Percentiles rank a stretch among this genome's conserved stretches.
Evolutionary conservation across 1,140 invertebrate species (phyloP).

Genomic region (Bombus huntii): DNA sequence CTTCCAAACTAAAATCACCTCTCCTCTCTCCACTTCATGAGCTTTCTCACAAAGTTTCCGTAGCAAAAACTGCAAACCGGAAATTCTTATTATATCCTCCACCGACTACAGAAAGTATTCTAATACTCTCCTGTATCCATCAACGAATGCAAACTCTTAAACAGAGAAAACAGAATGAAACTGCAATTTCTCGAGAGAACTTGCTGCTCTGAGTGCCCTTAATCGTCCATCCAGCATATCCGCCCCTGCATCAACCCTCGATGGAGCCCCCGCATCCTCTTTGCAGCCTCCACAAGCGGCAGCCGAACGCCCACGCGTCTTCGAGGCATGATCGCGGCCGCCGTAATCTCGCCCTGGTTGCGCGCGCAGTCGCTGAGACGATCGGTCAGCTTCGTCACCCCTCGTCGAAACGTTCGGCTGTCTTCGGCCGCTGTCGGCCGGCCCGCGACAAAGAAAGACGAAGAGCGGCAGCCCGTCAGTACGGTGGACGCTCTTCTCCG

Average conservation of each 20-base stretch:
- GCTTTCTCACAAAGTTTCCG: background rate
- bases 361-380: conserved; percentile 65
- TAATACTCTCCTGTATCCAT: background rate
- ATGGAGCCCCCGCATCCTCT: conserved; percentile 25
- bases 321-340: conserved; percentile 47
- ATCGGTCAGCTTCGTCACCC: conserved; percentile 39
- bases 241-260: conserved; percentile 53
- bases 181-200: conserved; percentile 26
- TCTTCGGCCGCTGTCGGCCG: conserved; percentile 58
- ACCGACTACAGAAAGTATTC: background rate
- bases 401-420: conserved; percentile 51
- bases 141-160: background rate
- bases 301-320: conserved; percentile 67
- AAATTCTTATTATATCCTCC: background rate
- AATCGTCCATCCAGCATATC: conserved; percentile 19
- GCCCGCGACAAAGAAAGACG: conserved; percentile 57
- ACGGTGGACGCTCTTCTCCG: conserved; percentile 70
- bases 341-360: conserved; percentile 39
- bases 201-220: conserved; percentile 37
- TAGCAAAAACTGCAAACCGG: background rate
- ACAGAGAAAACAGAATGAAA: background rate
- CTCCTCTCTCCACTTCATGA: background rate
- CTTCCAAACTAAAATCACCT: background rate
- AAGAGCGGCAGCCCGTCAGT: conserved; percentile 64
- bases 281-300: conserved; percentile 47